phyloP scores from a whole-genome alignment of 2,888 invertebrate species.

The Drosophila aldrichi region DNA sequence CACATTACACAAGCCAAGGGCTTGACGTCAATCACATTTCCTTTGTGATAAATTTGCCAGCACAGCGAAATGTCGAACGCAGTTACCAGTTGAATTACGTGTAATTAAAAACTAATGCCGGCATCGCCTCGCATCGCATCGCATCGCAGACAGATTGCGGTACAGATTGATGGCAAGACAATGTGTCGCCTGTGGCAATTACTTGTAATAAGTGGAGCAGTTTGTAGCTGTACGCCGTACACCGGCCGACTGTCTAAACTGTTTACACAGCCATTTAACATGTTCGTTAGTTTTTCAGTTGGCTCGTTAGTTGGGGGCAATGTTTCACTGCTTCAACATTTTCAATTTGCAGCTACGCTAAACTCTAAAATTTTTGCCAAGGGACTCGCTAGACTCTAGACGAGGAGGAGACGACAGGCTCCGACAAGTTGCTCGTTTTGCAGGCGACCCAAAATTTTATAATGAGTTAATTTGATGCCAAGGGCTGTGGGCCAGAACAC shows the following conservation, averaged over 20 bases:
- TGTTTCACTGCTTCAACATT: constrained; percentile 44
- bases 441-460: constrained; percentile 63
- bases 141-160: constrained; percentile 19
- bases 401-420: background rate
- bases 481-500: constrained; percentile 26
- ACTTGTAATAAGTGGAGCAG: constrained; percentile 48
- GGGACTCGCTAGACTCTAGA: constrained; percentile 5
- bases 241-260: constrained; percentile 56
- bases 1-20: constrained; percentile 61
- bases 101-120: constrained; percentile 75
- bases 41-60: constrained; percentile 71
- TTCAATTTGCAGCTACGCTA: constrained; percentile 57
- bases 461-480: constrained; percentile 76
- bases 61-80: constrained; percentile 52
- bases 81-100: constrained; percentile 61
- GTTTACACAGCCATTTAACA: constrained; percentile 65
- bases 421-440: constrained; percentile 30
- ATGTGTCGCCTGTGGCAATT: constrained; percentile 51
- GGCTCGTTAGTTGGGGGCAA: constrained; percentile 21
- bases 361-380: constrained; percentile 34
- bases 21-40: constrained; percentile 70
- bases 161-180: constrained; percentile 59
- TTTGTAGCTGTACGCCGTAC: constrained; percentile 20
- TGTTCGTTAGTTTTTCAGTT: constrained; percentile 43
- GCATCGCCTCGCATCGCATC: constrained; percentile 11